phyloP scores from a whole-genome alignment of 1,140 invertebrate species.

The Bradysia coprophila region DNA sequence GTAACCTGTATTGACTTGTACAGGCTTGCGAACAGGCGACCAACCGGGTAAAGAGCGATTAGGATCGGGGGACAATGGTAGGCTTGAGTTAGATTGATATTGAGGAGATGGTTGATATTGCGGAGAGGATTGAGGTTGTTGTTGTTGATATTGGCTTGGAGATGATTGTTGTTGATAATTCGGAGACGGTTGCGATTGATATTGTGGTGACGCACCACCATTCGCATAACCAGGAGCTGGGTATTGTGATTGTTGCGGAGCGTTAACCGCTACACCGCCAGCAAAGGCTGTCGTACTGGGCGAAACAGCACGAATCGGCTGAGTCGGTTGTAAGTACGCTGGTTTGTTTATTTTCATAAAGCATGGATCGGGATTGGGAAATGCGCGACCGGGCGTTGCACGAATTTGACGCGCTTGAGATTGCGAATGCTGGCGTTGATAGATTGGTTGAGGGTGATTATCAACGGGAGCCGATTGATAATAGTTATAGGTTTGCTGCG shows the following conservation, averaged over 20 bases:
- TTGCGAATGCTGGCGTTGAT: not conserved
- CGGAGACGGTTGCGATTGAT: not conserved
- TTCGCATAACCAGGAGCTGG: not conserved
- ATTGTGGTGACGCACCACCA: not conserved
- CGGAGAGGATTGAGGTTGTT: not conserved
- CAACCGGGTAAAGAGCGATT: not conserved
- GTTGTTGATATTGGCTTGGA: not conserved
- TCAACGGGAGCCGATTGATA: not conserved
- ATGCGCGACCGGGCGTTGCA: not conserved
- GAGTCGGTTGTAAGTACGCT: not conserved
- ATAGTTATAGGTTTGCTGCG: not conserved
- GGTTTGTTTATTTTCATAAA: not conserved
- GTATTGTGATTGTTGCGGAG: not conserved
- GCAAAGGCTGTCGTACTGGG: not conserved
- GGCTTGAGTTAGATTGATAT: not conserved
- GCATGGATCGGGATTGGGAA: not conserved
- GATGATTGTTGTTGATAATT: not conserved
- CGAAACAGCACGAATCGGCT: not conserved
- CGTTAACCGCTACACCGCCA: conserved; percentile 1
- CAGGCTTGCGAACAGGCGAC: conserved; percentile 2
- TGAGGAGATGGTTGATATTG: not conserved
- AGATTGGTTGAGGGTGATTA: not conserved
- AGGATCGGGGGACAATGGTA: not conserved
- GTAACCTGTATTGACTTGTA: not conserved
- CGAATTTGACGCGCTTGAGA: not conserved